Conservation (phyloP, 2,888 invertebrate genomes). For the Lithodes maja region DNA sequence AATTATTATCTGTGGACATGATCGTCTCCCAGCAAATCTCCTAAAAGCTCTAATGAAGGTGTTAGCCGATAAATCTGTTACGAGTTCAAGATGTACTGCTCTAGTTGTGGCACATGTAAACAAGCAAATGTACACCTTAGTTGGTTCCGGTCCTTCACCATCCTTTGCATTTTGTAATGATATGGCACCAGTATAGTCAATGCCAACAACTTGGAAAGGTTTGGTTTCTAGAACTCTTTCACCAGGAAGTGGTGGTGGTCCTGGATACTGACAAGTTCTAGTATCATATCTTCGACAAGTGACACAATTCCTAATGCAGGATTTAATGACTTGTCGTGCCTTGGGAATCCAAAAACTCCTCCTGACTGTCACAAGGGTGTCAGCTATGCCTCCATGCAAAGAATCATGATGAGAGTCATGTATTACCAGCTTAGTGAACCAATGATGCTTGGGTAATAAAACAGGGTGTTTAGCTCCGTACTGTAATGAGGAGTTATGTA, state of each 20-base stretch:
- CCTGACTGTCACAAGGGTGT: background rate
- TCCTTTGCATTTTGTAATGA: background rate
- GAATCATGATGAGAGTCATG: background rate
- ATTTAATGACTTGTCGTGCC: conserved; percentile 8
- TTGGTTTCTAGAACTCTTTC: background rate
- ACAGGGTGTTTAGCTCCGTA: background rate
- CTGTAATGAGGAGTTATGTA: conserved; percentile 12
- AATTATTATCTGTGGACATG: background rate
- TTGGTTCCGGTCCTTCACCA: background rate
- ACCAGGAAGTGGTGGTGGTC: background rate
- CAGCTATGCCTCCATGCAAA: background rate
- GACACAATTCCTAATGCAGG: conserved; percentile 3
- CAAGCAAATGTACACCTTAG: conserved; percentile 8
- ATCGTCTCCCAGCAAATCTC: background rate
- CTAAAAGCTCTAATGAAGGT: conserved; percentile 1
- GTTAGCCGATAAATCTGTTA: background rate
- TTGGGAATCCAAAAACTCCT: conserved; percentile 5
- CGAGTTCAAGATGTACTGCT: conserved; percentile 14
- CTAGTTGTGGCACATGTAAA: conserved; percentile 1
- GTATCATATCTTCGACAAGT: background rate
- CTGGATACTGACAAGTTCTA: background rate
- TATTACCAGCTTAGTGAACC: conserved; percentile 1
- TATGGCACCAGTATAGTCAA: background rate
- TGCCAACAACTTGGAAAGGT: background rate
- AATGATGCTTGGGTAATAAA: background rate